Evolutionary conservation across 2,888 invertebrate species (phyloP), one percentile per base, ranked within the genome.

Genomic region (Meloe dianella): DNA sequence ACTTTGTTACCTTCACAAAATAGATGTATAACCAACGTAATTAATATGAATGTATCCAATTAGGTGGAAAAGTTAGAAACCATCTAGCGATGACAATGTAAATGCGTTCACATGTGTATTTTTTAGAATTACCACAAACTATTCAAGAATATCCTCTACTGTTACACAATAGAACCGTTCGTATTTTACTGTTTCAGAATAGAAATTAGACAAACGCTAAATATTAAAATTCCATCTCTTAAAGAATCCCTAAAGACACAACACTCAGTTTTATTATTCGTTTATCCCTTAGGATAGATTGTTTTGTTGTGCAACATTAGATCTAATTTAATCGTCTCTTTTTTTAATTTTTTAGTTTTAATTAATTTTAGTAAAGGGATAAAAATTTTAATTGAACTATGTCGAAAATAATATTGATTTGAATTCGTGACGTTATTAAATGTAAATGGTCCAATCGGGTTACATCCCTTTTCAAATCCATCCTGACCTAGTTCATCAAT

Each of bases 391-490:
- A 41, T 41, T 41, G 10, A 41, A 41, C 41, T 58, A 63, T 68
- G 67, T 38, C 29, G 32, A 47, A 61, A 65, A 62, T 67, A 64
- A 41, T 64, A 65, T 60, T 60, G 60, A 60, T 60, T 60, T 5
- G 38, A 60, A 17, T 17, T n/a, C n/a, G 35, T 60, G 60, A 60
- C 60, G 60, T 60, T 38, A 60, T 9, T 38, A n/a, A 38, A 60
- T 60, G 41, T 65, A 71, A 71, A 72, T 68, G 68, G 68, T 67
- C 67, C 66, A 71, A 70, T 70, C 63, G 64, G 65, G 65, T 29
- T 66, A n/a, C 73, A 66, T 63, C 73, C 73, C 71, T 61, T 73
- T 73, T 66, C 71, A 56, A 67, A 72, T 73, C 67, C 63, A 64
- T 63, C 65, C 59, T 67, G 69, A 71, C 69, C 71, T 65, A 72